phyloP scores from a whole-genome alignment of 2,113 vertebrate genomes.

The Chloropsis hardwickii region DNA sequence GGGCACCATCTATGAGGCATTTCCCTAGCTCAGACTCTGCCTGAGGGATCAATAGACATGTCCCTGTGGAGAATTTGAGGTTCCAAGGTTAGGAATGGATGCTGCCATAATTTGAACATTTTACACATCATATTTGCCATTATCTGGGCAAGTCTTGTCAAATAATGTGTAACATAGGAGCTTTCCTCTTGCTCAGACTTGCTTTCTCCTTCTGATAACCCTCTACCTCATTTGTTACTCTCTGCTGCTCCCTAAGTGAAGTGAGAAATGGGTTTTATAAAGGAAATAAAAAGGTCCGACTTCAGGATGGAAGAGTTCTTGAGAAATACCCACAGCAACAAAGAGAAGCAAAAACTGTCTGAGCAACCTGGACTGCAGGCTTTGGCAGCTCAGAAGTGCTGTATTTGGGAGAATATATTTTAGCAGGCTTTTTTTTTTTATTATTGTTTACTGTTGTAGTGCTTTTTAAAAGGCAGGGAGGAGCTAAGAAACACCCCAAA shows the following conservation, averaged over 20 bases:
- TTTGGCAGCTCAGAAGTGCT: not conserved
- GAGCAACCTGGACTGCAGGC: not conserved
- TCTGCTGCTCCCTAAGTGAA: not conserved
- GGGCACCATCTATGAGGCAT: not conserved
- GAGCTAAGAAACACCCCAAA: not conserved
- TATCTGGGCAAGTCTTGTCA: not conserved
- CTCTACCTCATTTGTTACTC: not conserved
- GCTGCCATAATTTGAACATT: not conserved
- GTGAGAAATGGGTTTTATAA: not conserved
- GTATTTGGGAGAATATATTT: not conserved
- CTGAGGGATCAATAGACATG: not conserved
- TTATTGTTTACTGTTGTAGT: not conserved
- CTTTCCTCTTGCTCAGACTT: not conserved
- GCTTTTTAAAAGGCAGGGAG: not conserved
- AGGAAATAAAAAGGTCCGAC: not conserved
- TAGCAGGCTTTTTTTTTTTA: not conserved
- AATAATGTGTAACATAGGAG: rapidly evolving
- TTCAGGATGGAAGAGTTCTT: not conserved
- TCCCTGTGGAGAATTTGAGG: not conserved
- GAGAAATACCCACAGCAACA: not conserved
- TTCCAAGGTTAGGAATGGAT: not conserved
- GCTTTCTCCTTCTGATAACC: not conserved
- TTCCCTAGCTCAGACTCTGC: not conserved
- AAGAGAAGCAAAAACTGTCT: not conserved
- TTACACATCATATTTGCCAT: not conserved